phyloP scores from a whole-genome alignment of 2,113 vertebrate species.

The Mus pahari region DNA sequence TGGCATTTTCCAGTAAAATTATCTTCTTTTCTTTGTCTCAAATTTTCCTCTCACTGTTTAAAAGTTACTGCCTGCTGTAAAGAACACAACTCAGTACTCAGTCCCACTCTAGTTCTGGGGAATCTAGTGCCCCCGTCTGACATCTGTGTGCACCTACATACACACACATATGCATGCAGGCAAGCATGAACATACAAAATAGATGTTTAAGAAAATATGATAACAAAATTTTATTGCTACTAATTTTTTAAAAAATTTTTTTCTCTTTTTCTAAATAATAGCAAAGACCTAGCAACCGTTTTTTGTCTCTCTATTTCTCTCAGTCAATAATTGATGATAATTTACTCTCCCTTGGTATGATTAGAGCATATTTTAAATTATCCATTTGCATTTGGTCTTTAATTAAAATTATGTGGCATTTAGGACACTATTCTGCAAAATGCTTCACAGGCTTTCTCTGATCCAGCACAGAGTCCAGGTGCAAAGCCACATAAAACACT shows the following conservation, averaged over 20 bases:
- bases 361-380: constrained; percentile 76
- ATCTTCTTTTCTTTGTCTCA: constrained; percentile 13
- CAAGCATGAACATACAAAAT: not conserved
- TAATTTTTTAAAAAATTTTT: not conserved
- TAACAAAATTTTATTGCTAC: not conserved
- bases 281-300: constrained; percentile 39
- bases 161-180: not conserved
- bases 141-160: not conserved
- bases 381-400: constrained; percentile 68
- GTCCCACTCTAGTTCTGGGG: not conserved
- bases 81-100: not conserved
- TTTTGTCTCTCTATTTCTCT: constrained; percentile 22
- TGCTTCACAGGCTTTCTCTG: constrained; percentile 53
- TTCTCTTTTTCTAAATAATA: constrained; percentile 59
- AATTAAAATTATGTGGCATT: constrained; percentile 77
- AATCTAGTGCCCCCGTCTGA: too few relatives aligned
- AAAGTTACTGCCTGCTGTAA: not conserved
- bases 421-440: constrained; percentile 72
- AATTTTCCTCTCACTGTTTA: not conserved
- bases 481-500: constrained; percentile 51
- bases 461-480: constrained; percentile 67
- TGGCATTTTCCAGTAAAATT: not conserved
- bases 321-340: constrained; percentile 72
- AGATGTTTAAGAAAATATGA: not conserved
- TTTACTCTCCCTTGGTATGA: constrained; percentile 68